Percentiles rank a stretch among this genome's conserved stretches.
phyloP scores from a whole-genome alignment of 2,113 vertebrate species.

The Petrocephalus microphthalmus region DNA sequence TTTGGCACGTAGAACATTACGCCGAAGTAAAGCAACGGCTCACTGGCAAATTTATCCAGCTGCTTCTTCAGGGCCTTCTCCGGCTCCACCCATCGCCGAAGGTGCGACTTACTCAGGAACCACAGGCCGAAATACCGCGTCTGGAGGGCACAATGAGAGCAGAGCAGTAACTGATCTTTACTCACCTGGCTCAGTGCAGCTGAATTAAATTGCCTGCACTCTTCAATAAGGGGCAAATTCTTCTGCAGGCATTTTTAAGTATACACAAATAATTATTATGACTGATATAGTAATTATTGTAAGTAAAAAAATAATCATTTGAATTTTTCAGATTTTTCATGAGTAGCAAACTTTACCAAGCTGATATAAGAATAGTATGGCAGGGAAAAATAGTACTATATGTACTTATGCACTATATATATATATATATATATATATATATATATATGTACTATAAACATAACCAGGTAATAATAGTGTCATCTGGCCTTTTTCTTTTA shows the following conservation, averaged over 20 bases:
- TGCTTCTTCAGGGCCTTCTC: constrained; percentile 98
- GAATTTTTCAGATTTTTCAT: background rate
- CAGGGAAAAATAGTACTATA: background rate
- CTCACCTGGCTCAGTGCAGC: background rate
- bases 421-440: too few relatives aligned
- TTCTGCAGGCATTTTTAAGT: background rate
- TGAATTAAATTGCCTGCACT: background rate
- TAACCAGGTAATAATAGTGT: background rate
- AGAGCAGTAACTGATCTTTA: background rate
- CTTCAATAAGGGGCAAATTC: background rate
- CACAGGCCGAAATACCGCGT: constrained; percentile 90
- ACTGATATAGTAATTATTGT: background rate
- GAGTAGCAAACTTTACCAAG: background rate
- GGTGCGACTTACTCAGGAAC: constrained; percentile 87
- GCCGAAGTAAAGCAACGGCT: constrained; percentile 89
- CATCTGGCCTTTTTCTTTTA: background rate
- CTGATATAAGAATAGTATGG: background rate
- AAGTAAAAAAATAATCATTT: too few relatives aligned
- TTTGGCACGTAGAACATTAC: constrained; percentile 96
- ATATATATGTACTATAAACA: background rate
- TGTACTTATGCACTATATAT: too few relatives aligned
- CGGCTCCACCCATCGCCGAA: constrained; percentile 90
- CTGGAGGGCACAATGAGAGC: constrained; percentile 45
- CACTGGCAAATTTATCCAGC: constrained; percentile 93
- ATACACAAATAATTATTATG: background rate